Conservation (phyloP, 2,888 invertebrate genomes). For the Diarsia rubi region DNA sequence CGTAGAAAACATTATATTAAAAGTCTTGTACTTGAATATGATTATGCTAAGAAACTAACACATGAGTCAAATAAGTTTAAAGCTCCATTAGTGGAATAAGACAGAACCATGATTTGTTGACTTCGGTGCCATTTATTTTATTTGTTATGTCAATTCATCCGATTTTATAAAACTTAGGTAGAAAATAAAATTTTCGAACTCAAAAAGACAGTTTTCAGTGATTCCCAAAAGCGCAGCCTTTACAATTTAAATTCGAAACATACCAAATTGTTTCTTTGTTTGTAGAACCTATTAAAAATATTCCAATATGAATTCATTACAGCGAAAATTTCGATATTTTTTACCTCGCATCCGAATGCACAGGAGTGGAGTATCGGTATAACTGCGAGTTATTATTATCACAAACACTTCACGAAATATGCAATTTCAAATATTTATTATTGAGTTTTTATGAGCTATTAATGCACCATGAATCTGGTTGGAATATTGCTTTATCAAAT, state of each 20-base stretch:
- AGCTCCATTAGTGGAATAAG: neutral
- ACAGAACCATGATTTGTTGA: neutral
- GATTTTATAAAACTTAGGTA: neutral
- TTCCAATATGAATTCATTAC: constrained; percentile 1
- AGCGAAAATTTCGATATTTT: constrained; percentile 3
- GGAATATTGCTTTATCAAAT: constrained; percentile 6
- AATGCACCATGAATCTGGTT: constrained; percentile 12
- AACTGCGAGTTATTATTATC: constrained; percentile 6
- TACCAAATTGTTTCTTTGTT: neutral
- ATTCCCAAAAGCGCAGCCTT: neutral
- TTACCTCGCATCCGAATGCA: constrained; percentile 16
- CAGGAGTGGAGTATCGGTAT: neutral
- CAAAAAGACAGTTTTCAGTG: neutral
- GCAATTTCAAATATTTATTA: constrained; percentile 13
- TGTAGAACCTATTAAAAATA: constrained; percentile 17
- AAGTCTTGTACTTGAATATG: neutral
- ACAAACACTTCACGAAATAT: constrained; percentile 8
- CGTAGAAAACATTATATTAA: constrained; percentile 15
- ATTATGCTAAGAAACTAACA: neutral
- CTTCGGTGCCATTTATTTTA: neutral
- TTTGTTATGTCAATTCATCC: neutral
- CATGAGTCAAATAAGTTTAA: neutral
- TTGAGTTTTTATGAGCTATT: constrained; percentile 25
- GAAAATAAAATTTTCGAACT: neutral
- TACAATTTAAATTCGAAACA: neutral